Percentiles rank a stretch among this genome's conserved stretches.
Conservation (phyloP, 2,888 invertebrate species). For the Dryobotodes eremita region DNA sequence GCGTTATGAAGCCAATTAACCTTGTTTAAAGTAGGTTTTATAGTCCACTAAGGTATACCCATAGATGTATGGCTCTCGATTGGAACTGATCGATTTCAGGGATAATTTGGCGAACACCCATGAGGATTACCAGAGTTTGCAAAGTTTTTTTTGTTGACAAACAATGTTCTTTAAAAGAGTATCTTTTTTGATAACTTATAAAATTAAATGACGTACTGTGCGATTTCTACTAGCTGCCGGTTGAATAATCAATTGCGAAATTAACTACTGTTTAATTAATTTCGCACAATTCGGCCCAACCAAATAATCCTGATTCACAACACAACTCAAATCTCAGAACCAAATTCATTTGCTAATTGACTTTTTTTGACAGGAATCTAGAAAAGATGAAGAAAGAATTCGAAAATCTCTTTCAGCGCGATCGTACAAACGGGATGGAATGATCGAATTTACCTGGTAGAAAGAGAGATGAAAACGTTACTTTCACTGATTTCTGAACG, state of each 20-base stretch:
- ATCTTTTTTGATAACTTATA: not conserved
- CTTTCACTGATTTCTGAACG: conserved; percentile 29
- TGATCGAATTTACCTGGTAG: not conserved
- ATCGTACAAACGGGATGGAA: not conserved
- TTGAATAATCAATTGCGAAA: not conserved
- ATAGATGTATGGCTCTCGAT: not conserved
- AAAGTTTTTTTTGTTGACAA: conserved; percentile 18
- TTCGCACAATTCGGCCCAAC: not conserved
- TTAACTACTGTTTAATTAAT: not conserved
- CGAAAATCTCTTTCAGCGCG: not conserved
- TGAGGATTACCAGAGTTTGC: not conserved
- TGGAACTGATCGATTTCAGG: not conserved
- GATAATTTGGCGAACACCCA: not conserved
- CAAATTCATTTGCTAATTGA: too few species aligned
- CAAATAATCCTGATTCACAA: not conserved
- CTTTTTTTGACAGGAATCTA: conserved; percentile 17
- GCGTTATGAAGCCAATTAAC: not conserved
- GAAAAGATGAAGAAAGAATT: not conserved
- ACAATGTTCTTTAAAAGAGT: not conserved
- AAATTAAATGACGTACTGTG: not conserved
- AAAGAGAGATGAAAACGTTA: not conserved
- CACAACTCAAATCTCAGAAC: too few species aligned
- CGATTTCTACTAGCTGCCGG: conserved; percentile 4
- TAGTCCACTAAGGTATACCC: too few species aligned
- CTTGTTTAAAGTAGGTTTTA: not conserved